Evolutionary conservation across 1,140 invertebrate species (phyloP).

Genomic region (Camponotus floridanus): DNA sequence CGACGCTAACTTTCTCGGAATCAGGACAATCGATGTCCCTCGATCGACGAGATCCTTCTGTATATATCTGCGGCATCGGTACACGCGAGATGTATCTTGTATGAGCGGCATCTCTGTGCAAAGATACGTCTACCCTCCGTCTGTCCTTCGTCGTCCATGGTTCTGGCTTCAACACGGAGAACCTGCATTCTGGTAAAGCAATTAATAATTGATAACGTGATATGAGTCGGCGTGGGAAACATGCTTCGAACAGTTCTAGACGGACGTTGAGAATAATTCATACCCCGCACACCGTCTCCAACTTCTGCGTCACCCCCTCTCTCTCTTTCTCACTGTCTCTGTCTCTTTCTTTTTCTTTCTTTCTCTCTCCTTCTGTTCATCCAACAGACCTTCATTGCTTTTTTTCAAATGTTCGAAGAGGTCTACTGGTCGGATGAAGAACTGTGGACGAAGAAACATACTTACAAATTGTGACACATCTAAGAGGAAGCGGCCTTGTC

Average conservation of each 20-base stretch:
- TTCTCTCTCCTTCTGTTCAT: slow-evolving; percentile 1
- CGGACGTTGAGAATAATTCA: slow-evolving; percentile 77
- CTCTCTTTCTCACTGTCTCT: slow-evolving; percentile 15
- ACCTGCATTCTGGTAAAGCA: slow-evolving; percentile 64
- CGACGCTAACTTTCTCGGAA: slow-evolving; percentile 66
- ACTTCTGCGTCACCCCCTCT: slow-evolving; percentile 28
- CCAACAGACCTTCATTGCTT: slow-evolving; percentile 24
- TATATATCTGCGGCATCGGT: slow-evolving; percentile 35
- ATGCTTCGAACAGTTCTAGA: slow-evolving; percentile 69
- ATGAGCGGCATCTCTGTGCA: slow-evolving; percentile 47
- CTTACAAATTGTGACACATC: slow-evolving; percentile 64
- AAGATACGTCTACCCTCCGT: background rate
- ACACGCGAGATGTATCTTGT: slow-evolving; percentile 52
- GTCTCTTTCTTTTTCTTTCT: background rate
- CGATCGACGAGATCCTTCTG: slow-evolving; percentile 15
- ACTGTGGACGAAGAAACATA: slow-evolving; percentile 42
- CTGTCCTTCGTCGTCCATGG: background rate
- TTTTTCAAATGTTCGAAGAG: slow-evolving; percentile 57
- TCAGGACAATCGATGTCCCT: slow-evolving; percentile 33
- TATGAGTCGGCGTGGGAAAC: slow-evolving; percentile 77
- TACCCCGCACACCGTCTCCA: slow-evolving; percentile 67
- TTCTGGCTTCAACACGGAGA: slow-evolving; percentile 28
- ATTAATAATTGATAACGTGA: slow-evolving; percentile 79
- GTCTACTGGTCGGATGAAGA: slow-evolving; percentile 31
- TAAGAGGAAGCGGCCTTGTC: slow-evolving; percentile 23